Evolutionary conservation across 2,113 vertebrate genomes (phyloP).

Genomic region (Labeo catla): DNA sequence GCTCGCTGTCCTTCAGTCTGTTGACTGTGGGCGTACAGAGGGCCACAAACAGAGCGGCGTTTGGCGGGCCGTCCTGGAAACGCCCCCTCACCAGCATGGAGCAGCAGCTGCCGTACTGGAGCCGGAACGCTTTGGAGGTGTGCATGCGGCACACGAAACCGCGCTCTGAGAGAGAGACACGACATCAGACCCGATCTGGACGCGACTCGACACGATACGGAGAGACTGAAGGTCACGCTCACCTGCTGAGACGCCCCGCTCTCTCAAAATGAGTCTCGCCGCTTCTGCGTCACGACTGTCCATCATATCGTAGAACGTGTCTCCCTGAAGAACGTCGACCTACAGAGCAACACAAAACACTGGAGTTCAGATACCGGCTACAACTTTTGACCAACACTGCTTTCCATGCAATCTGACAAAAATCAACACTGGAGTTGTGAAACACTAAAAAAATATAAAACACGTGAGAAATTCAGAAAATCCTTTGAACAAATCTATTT

Average conservation of each 20-base stretch:
- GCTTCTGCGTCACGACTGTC: slow-evolving; percentile 60
- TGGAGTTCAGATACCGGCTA: too few species aligned
- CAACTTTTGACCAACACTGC: too few species aligned
- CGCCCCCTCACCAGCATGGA: slow-evolving; percentile 73
- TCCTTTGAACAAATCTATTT: too few species aligned
- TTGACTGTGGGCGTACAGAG: slow-evolving; percentile 75
- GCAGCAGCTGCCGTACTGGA: slow-evolving; percentile 67
- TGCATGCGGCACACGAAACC: slow-evolving; percentile 78
- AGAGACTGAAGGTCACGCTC: too few species aligned
- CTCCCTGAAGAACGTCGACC: slow-evolving; percentile 76
- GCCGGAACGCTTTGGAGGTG: slow-evolving; percentile 76
- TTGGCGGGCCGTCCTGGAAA: slow-evolving; percentile 53
- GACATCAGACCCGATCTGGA: background rate
- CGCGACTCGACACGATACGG: background rate
- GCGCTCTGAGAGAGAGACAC: slow-evolving; percentile 69
- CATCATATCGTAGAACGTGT: slow-evolving; percentile 72
- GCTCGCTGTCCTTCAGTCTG: slow-evolving; percentile 27
- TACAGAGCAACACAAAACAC: slow-evolving; percentile 45
- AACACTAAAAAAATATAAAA: too few species aligned
- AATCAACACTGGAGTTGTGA: too few species aligned
- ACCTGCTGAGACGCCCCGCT: slow-evolving; percentile 48
- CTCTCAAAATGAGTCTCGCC: slow-evolving; percentile 62
- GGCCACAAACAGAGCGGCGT: slow-evolving; percentile 70
- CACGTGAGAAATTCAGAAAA: too few species aligned
- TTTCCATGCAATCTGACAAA: too few species aligned